Percentiles rank a stretch among this genome's conserved stretches.
Conservation (phyloP, 2,888 invertebrate genomes). For the Xylocampa areola region DNA sequence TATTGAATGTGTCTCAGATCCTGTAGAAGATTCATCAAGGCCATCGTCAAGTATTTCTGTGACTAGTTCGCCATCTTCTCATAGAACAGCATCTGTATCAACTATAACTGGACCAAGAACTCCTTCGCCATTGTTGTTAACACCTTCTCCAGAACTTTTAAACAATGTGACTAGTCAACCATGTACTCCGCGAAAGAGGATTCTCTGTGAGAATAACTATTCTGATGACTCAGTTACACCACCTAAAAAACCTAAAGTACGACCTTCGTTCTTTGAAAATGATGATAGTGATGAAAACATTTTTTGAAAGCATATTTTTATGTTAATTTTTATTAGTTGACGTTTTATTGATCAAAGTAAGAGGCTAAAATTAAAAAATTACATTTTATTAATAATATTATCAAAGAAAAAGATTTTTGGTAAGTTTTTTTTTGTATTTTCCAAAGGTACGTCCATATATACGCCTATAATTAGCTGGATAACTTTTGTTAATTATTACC, state of each 20-base stretch:
- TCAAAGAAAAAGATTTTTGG: too few species aligned
- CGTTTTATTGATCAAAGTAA: too few species aligned
- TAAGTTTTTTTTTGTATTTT: too few species aligned
- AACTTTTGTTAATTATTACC: too few species aligned
- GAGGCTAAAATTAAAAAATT: too few species aligned
- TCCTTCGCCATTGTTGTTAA: slow-evolving; percentile 5
- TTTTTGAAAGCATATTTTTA: not conserved
- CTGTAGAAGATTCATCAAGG: slow-evolving; percentile 3
- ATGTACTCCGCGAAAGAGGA: slow-evolving; percentile 4
- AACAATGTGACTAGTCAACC: slow-evolving; percentile 3
- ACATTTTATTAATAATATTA: too few species aligned
- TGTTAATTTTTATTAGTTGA: not conserved
- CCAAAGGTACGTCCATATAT: too few species aligned
- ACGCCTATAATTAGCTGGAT: too few species aligned
- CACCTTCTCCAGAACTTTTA: slow-evolving; percentile 7
- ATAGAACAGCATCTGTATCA: slow-evolving; percentile 3
- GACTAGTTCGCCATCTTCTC: not conserved
- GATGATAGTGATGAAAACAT: not conserved
- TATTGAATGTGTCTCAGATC: slow-evolving; percentile 5
- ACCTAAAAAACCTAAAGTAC: too few species aligned
- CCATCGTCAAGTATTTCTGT: not conserved
- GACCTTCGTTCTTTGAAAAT: not conserved
- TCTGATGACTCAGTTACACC: too few species aligned
- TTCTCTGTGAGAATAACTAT: slow-evolving; percentile 1
- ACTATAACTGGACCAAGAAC: slow-evolving; percentile 2